These are phyloP conservation scores for Xestia sexstrigata DNA, from an alignment of 2,888 invertebrate species.

Conservation along the genomic window DNA sequence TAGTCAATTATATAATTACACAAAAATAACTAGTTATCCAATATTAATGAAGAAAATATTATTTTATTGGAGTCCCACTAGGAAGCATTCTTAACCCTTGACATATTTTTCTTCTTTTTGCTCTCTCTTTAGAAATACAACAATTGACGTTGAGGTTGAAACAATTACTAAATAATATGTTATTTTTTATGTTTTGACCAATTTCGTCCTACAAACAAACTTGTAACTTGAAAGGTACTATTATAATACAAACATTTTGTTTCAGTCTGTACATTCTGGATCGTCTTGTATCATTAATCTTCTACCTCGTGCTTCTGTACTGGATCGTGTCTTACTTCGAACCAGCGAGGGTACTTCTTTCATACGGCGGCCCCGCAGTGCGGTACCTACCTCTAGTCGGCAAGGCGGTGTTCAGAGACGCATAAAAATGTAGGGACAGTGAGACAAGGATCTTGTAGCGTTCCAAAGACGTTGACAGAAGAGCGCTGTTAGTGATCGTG, in stretches of 20 bases:
- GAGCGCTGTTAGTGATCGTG: neutral
- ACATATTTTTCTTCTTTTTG: neutral
- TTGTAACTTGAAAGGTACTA: neutral
- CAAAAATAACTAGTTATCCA: neutral
- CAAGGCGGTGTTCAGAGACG: conserved; percentile 80
- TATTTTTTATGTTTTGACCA: neutral
- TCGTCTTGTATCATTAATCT: conserved; percentile 84
- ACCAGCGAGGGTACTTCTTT: conserved; percentile 76
- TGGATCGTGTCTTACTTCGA: conserved; percentile 81
- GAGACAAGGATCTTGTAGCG: neutral
- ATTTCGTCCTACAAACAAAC: neutral
- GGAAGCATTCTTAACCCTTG: conserved; percentile 9
- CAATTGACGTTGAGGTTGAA: neutral
- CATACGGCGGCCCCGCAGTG: conserved; percentile 80
- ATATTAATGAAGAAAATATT: neutral
- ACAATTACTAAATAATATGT: neutral
- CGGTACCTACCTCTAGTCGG: conserved; percentile 83
- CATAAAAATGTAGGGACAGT: conserved; percentile 4
- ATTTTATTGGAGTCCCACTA: conserved; percentile 17
- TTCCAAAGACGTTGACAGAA: neutral
- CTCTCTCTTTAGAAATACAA: neutral
- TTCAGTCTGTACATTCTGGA: conserved; percentile 90
- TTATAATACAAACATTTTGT: conserved; percentile 9
- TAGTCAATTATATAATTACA: neutral
- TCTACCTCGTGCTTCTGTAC: conserved; percentile 87